Evolutionary conservation across 2,113 vertebrate species (phyloP).

Genomic region (Tachuris rubrigastra): DNA sequence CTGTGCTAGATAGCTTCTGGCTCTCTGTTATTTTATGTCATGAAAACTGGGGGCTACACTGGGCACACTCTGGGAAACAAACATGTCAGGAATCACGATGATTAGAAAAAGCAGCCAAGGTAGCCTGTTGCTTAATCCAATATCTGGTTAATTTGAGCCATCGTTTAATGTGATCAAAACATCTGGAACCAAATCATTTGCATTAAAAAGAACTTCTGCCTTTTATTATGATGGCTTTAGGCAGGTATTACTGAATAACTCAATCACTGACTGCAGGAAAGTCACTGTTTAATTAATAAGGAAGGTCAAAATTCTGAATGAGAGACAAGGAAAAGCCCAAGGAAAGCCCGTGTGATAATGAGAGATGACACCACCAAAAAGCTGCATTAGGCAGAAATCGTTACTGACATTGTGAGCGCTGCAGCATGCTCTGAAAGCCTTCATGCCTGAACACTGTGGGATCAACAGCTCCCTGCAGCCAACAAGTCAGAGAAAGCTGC

Average conservation of each 20-base stretch:
- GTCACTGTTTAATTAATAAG: conserved; percentile 58
- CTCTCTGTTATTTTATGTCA: not conserved
- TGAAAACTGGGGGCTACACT: not conserved
- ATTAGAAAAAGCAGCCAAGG: conserved; percentile 67
- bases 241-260: conserved; percentile 66
- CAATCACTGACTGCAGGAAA: conserved; percentile 57
- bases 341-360: conserved; percentile 60
- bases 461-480: conserved; percentile 6
- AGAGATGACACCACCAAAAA: conserved; percentile 61
- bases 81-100: not conserved
- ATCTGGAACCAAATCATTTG: conserved; percentile 65
- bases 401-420: conserved; percentile 23
- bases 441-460: not conserved
- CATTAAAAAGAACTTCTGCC: conserved; percentile 60
- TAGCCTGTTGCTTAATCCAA: conserved; percentile 58
- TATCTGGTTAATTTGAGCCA: conserved; percentile 58
- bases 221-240: conserved; percentile 60
- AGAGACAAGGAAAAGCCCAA: conserved; percentile 65
- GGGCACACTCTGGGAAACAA: not conserved
- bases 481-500: not conserved
- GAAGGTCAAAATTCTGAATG: conserved; percentile 68
- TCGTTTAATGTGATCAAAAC: conserved; percentile 58
- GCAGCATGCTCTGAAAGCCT: not conserved
- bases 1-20: not conserved
- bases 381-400: not conserved